Conservation (phyloP, 2,888 invertebrate genomes). For the Platerodrilus igneus region DNA sequence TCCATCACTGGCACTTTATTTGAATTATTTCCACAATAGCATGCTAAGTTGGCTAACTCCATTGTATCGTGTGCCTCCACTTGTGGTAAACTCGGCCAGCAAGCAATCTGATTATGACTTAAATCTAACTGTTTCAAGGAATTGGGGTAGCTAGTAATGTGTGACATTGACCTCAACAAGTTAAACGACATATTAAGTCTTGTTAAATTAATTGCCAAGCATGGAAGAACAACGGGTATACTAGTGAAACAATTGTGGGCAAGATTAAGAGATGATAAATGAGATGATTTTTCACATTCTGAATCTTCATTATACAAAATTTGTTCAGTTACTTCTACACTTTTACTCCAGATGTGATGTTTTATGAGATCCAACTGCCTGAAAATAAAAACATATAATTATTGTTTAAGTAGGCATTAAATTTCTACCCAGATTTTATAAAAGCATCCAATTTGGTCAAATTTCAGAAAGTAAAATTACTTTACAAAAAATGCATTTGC, state of each 20-base stretch:
- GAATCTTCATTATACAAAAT: conserved; percentile 56
- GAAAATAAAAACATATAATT: no score
- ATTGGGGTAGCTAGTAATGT: conserved; percentile 85
- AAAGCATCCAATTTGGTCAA: conserved; percentile 40
- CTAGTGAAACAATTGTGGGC: conserved; percentile 87
- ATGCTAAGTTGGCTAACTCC: conserved; percentile 65
- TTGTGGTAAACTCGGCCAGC: conserved; percentile 84
- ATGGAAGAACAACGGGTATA: conserved; percentile 84
- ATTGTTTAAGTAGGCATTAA: not conserved
- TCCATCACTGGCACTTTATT: conserved; percentile 40
- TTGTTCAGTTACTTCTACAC: conserved; percentile 63
- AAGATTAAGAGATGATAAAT: conserved; percentile 73
- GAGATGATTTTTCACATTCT: conserved; percentile 57
- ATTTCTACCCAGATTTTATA: conserved; percentile 6
- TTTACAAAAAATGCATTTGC: conserved; percentile 1
- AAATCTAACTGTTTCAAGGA: conserved; percentile 87
- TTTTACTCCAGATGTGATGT: conserved; percentile 71
- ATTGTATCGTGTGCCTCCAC: conserved; percentile 56
- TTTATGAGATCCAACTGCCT: conserved; percentile 64
- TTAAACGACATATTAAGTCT: conserved; percentile 91
- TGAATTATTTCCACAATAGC: conserved; percentile 52
- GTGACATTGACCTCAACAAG: conserved; percentile 72
- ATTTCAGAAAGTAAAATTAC: conserved; percentile 44
- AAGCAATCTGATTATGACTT: conserved; percentile 84
- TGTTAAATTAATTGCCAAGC: conserved; percentile 81